These are phyloP conservation scores for Drosophila robusta DNA, from an alignment of 2,888 invertebrate species.

Conservation along the genomic window DNA sequence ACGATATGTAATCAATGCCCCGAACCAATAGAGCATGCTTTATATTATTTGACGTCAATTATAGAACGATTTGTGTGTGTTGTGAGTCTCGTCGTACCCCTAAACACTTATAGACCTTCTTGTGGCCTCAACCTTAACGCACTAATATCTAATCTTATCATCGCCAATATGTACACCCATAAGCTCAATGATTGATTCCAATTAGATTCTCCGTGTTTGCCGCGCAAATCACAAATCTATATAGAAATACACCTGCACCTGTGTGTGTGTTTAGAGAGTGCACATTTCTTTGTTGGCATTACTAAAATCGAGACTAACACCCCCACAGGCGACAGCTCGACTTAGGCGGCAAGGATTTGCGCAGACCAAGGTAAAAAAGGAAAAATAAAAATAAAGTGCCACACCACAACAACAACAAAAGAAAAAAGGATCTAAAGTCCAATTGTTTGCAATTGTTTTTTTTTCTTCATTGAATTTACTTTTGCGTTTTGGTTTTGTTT, in stretches of 20 bases:
- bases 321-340: conserved; percentile 76
- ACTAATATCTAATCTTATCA: conserved; percentile 73
- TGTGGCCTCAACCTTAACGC: conserved; percentile 43
- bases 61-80: conserved; percentile 37
- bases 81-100: conserved; percentile 20
- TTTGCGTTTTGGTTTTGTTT: conserved; percentile 31
- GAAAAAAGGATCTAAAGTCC: conserved; percentile 16
- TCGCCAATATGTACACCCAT: conserved; percentile 43
- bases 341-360: conserved; percentile 82
- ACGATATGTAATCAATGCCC: background rate
- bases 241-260: conserved; percentile 12
- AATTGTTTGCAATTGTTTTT: conserved; percentile 15
- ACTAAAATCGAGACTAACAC: conserved; percentile 68
- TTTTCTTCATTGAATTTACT: conserved; percentile 9
- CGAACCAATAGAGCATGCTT: conserved; percentile 40
- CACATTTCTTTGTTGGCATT: conserved; percentile 56
- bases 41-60: conserved; percentile 34
- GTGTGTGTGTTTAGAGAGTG: conserved; percentile 31
- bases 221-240: conserved; percentile 32
- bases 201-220: conserved; percentile 54
- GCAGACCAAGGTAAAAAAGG: conserved; percentile 76
- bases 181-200: conserved; percentile 60
- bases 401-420: background rate
- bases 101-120: conserved; percentile 24
- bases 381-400: conserved; percentile 40